Evolutionary conservation across 2,113 vertebrate genomes (phyloP), one percentile per base, ranked within the genome.

Genomic region (Pogonocichla stellata): DNA sequence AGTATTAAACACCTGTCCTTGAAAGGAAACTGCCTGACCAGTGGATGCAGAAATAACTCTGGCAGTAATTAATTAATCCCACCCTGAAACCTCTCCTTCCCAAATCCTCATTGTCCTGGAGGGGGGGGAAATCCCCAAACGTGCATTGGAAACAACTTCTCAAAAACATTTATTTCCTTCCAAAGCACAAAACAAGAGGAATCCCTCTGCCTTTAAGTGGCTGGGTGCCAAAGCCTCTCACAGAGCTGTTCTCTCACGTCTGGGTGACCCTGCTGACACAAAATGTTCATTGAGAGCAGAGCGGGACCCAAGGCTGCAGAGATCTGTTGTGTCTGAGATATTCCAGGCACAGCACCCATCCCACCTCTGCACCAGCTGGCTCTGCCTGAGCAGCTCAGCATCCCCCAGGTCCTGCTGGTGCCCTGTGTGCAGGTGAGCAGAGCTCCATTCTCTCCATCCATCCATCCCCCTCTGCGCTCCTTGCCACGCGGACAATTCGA

Each of bases 311-410:
- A 31, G 73, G 89, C 93, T 69, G 51, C 56, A 67, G 80, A 74
- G 58, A 72, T 0, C 86, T 96, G 54, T 72, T 89, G 90, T 91
- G 92, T 93, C 91, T 95, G 96, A 86, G 96, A 80, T 92, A 93
- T 79, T 97, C 88, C 71, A 71, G 92, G 80, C 64, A 0, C 38
- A 23, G 12, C 6, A 11, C 22, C 69, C 50, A 19, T 18, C 45
- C 60, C 43, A 47, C 43, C 40, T 14, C 62, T 64, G 60, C 43
- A 54, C 16, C 25, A 10, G 0, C 0, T 26, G 45, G 29, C 65
- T 75, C 15, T 80, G 36, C 50, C 33, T 22, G 42, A 53, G 54
- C 72, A 36, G 80, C 88, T 70, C 36, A 88, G 81, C 53, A 34
- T 57, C 82, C 53, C 14, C 40, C 40, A 29, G n/a, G 2, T 48